A percentile compares a stretch with the other conserved stretches of the same genome.
Evolutionary conservation across 2,113 vertebrate genomes (phyloP).

Genomic region (Thinocorus orbignyianus): DNA sequence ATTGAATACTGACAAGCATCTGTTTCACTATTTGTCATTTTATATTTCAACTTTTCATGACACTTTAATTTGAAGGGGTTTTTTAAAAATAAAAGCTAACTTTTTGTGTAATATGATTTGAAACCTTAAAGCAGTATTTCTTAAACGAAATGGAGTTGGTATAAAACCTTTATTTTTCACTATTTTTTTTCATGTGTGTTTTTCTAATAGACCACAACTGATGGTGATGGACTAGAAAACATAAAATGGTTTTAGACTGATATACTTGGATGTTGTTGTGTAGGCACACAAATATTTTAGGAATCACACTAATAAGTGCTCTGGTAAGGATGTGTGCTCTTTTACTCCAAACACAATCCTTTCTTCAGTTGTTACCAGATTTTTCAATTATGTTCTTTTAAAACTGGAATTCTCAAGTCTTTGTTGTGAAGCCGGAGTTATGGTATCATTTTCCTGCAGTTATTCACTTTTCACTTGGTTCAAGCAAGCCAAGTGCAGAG

Average conservation of each 20-base stretch:
- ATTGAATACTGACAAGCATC: slow-evolving; percentile 39
- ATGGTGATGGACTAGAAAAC: not conserved
- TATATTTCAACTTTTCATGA: not conserved
- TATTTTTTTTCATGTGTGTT: not conserved
- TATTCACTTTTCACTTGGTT: too few relatives aligned
- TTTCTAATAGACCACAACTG: not conserved
- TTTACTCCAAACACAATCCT: not conserved
- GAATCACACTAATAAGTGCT: not conserved
- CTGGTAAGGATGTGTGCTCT: not conserved
- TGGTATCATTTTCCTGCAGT: not conserved
- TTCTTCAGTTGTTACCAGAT: not conserved
- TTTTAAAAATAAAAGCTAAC: too few relatives aligned
- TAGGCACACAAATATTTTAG: not conserved
- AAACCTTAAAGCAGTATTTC: not conserved
- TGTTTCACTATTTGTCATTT: not conserved
- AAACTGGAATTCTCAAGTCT: not conserved
- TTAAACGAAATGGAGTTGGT: not conserved
- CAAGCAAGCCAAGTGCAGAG: too few relatives aligned
- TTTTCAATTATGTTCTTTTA: not conserved
- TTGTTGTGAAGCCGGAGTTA: not conserved
- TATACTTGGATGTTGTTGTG: not conserved
- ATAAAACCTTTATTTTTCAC: not conserved
- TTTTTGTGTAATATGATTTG: not conserved
- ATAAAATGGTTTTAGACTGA: not conserved
- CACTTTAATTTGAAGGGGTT: too few relatives aligned